These are phyloP conservation scores for Auanema freiburgensis DNA, from an alignment of 2,888 invertebrate genomes.

Conservation along the genomic window DNA sequence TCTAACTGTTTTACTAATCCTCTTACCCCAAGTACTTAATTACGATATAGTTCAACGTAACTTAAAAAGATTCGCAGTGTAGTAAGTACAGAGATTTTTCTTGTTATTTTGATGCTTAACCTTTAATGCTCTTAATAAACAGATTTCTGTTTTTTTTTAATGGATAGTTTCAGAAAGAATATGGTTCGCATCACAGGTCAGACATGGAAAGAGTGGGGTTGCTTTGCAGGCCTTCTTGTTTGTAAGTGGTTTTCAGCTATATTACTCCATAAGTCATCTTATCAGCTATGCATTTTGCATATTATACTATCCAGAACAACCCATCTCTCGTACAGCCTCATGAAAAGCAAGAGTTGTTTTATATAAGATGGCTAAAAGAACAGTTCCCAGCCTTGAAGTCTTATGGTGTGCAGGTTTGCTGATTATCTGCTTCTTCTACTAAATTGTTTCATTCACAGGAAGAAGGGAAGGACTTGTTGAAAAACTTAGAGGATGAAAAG, in stretches of 20 bases:
- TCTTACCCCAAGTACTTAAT: too few relatives aligned
- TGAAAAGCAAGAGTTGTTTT: constrained; percentile 55
- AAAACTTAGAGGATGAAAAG: too few relatives aligned
- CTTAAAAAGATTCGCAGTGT: too few relatives aligned
- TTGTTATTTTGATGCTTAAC: too few relatives aligned
- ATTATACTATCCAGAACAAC: constrained; percentile 58
- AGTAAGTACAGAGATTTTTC: too few relatives aligned
- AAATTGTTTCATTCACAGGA: too few relatives aligned
- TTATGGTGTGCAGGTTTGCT: constrained; percentile 33
- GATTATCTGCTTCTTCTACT: too few relatives aligned
- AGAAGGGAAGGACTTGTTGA: too few relatives aligned
- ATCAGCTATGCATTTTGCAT: constrained; percentile 55
- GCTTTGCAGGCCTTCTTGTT: constrained; percentile 43
- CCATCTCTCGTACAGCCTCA: constrained; percentile 43
- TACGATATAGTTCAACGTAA: too few relatives aligned
- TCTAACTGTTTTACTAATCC: too few relatives aligned
- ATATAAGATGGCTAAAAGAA: constrained; percentile 55
- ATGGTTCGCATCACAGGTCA: constrained; percentile 19
- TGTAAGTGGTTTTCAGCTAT: constrained; percentile 27
- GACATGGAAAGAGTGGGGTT: constrained; percentile 33
- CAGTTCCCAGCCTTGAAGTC: constrained; percentile 46
- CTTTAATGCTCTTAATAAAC: too few relatives aligned
- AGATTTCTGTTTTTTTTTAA: too few relatives aligned
- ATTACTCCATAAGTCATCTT: not conserved
- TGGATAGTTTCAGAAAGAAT: not conserved